Evolutionary conservation across 1,140 invertebrate species (phyloP).

Genomic region (Homalodisca vitripennis): DNA sequence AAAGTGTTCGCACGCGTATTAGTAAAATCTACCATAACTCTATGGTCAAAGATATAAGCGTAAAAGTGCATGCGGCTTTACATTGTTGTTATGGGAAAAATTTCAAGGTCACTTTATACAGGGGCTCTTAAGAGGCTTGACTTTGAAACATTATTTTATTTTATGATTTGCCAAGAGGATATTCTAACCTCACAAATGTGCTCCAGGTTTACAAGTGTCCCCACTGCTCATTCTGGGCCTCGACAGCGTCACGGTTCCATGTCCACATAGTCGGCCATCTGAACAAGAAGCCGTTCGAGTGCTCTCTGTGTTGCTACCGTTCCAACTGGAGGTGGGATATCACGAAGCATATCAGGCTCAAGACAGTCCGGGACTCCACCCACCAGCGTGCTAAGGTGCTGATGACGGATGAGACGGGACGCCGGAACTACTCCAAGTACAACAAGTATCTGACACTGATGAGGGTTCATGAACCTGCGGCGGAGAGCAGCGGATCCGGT

Average conservation of each 20-base stretch:
- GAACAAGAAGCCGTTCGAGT: slow-evolving; percentile 93
- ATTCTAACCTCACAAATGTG: no score
- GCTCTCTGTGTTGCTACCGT: slow-evolving; percentile 88
- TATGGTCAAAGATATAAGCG: no score
- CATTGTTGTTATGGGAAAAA: no score
- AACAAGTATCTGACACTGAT: slow-evolving; percentile 82
- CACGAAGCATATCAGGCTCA: slow-evolving; percentile 91
- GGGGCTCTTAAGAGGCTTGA: neutral
- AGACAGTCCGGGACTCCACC: slow-evolving; percentile 75
- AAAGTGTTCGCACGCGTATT: no score
- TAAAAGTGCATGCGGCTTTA: no score
- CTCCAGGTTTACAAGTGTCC: slow-evolving; percentile 80
- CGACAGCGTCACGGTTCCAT: slow-evolving; percentile 84
- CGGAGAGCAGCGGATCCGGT: slow-evolving; percentile 38
- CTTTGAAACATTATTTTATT: neutral
- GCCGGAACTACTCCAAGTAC: slow-evolving; percentile 89
- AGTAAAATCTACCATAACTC: no score
- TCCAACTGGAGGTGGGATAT: slow-evolving; percentile 97
- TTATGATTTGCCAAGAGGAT: no score
- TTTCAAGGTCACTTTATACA: no score
- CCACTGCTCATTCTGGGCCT: slow-evolving; percentile 86
- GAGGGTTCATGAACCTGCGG: slow-evolving; percentile 52
- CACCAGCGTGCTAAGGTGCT: slow-evolving; percentile 77
- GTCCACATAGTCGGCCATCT: slow-evolving; percentile 90
- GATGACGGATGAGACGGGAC: slow-evolving; percentile 88